Evolutionary conservation across 2,797 vertebrate species (phyloP), one percentile per base, ranked within the genome.

Genomic region (Neosilurus hyrtlii): DNA sequence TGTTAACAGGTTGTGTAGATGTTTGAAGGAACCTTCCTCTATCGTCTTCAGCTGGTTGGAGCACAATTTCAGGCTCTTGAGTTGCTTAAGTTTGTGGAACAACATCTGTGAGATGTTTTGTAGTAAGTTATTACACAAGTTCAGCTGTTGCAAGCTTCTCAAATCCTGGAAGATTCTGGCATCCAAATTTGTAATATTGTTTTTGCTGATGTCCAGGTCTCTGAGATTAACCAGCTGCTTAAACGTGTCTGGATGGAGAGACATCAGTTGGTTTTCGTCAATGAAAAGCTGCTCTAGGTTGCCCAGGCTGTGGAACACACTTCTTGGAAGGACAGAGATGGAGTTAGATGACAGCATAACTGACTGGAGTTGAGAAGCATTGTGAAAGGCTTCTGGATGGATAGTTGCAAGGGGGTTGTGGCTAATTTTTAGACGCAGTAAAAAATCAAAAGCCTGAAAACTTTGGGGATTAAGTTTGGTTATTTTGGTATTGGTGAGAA

Each of bases 121-220:
- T 77, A 98, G 89, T 62, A 20, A 87, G 89, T 98, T 98, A 76
- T 83, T 91, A 0, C 93, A 95, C 5, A 98, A 87, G 88, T 97
- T 95, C 83, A 97, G 85, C 56, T 85, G 22, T 71, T 1, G 87
- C 20, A 99, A 93, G 30, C 89, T 93, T 80, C 67, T 61, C 37
- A 97, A 91, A n/a, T 88, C 88, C 16, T 90, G 81, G 75, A 98
- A 96, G 84, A 94, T 18, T 0, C 86, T 86, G 6, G 88, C 61
- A 52, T 93, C 78, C 80, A 94, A 91, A 78, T 81, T 79, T 4
- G 65, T 71, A 54, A 98, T 91, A 2, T 88, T 91, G 87, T 98
- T 98, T 35, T 82, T 81, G 83, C 92, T 96, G 87, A 97, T 72
- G 85, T 92, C 90, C 75, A 99, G 92, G 2, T 92, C 68, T 26